These are phyloP conservation scores for Hapalemur alaotrensis DNA, from an alignment of 2,797 vertebrate genomes.

Conservation along the genomic window DNA sequence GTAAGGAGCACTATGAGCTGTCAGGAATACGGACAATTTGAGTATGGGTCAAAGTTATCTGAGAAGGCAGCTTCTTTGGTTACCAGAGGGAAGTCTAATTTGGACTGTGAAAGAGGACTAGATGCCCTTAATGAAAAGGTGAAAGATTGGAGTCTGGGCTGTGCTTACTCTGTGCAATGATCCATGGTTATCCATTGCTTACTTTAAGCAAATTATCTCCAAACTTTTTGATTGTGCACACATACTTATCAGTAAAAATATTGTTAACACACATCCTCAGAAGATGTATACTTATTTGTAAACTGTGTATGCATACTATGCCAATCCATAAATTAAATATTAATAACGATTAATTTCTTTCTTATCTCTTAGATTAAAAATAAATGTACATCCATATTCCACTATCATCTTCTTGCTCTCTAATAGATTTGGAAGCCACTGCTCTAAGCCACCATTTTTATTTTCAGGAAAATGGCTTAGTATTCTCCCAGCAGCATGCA, in stretches of 20 bases:
- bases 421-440: not conserved
- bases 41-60: not conserved
- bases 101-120: not conserved
- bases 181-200: not conserved
- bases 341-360: not conserved
- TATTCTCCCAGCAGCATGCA: not conserved
- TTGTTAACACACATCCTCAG: not conserved
- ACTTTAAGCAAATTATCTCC: not conserved
- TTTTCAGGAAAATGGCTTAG: not conserved
- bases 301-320: not conserved
- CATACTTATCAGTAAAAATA: not conserved
- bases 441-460: not conserved
- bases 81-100: not conserved
- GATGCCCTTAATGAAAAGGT: not conserved
- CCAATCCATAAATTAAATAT: not conserved
- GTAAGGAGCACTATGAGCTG: not conserved
- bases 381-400: not conserved
- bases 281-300: not conserved
- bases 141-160: not conserved
- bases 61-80: not conserved
- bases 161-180: not conserved
- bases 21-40: not conserved
- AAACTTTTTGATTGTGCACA: not conserved
- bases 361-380: conserved; percentile 26
- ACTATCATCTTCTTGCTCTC: not conserved